Evolutionary conservation across 2,888 invertebrate species (phyloP).

Genomic region (Chrysotoxum bicinctum): DNA sequence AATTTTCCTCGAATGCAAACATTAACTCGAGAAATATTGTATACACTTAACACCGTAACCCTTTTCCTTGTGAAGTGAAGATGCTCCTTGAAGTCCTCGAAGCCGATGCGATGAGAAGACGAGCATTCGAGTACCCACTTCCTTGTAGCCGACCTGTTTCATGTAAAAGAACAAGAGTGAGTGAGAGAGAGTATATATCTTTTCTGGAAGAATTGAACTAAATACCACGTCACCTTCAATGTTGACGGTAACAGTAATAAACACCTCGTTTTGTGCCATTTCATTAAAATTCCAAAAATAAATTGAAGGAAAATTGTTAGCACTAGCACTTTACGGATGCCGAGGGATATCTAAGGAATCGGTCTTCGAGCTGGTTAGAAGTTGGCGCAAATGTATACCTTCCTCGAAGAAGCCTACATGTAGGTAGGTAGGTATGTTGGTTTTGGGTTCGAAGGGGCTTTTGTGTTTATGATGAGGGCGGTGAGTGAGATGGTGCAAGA

Average conservation of each 20-base stretch:
- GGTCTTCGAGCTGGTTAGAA: constrained; percentile 9
- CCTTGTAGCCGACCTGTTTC: not conserved
- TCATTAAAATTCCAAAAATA: constrained; percentile 73
- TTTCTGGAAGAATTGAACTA: not conserved
- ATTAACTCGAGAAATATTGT: constrained; percentile 70
- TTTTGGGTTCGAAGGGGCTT: not conserved
- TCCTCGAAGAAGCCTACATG: not conserved
- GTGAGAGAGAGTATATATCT: not conserved
- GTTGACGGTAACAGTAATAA: constrained; percentile 51
- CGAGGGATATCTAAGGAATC: constrained; percentile 43
- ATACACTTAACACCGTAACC: constrained; percentile 70
- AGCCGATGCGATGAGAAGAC: not conserved
- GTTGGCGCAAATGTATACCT: not conserved
- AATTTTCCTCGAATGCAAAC: constrained; percentile 71
- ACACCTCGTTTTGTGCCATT: constrained; percentile 70
- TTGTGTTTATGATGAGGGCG: not conserved
- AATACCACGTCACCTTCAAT: constrained; percentile 26
- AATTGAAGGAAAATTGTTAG: constrained; percentile 72
- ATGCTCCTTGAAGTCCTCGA: constrained; percentile 12
- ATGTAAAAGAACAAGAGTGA: not conserved
- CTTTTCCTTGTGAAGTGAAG: constrained; percentile 41
- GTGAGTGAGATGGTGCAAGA: constrained; percentile 8
- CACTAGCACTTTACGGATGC: constrained; percentile 61
- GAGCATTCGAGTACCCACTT: constrained; percentile 16
- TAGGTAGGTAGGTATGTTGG: not conserved